Evolutionary conservation across 2,888 invertebrate species (phyloP).

Genomic region (Octonoba sinensis): DNA sequence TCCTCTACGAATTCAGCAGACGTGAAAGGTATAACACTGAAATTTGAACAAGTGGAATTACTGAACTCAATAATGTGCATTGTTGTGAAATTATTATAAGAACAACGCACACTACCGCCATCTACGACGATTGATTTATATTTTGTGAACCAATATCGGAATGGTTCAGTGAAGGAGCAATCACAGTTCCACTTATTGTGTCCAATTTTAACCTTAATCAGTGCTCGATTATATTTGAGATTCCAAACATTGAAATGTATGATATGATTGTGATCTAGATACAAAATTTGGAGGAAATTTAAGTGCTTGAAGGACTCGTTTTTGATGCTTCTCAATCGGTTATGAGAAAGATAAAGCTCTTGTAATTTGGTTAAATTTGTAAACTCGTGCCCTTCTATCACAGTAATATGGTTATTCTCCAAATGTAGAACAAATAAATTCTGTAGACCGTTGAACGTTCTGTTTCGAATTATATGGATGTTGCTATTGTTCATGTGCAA

Average conservation of each 20-base stretch:
- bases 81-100: slow-evolving; percentile 64
- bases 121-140: slow-evolving; percentile 76
- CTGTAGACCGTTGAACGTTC: slow-evolving; percentile 85
- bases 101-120: slow-evolving; percentile 63
- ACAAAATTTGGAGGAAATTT: slow-evolving; percentile 78
- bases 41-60: slow-evolving; percentile 66
- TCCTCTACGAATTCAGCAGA: slow-evolving; percentile 82
- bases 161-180: slow-evolving; percentile 83
- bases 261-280: slow-evolving; percentile 81
- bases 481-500: slow-evolving; percentile 84
- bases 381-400: slow-evolving; percentile 84
- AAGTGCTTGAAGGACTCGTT: slow-evolving; percentile 81
- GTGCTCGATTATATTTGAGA: slow-evolving; percentile 73
- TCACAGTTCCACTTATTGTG: slow-evolving; percentile 86
- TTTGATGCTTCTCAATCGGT: slow-evolving; percentile 79
- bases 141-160: slow-evolving; percentile 82
- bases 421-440: slow-evolving; percentile 82
- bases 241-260: slow-evolving; percentile 81
- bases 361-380: slow-evolving; percentile 81
- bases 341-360: slow-evolving; percentile 82
- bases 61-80: slow-evolving; percentile 66
- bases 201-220: slow-evolving; percentile 81
- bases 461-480: slow-evolving; percentile 83
- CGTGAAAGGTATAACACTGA: slow-evolving; percentile 71
- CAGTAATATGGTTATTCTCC: slow-evolving; percentile 80